Conservation (phyloP, 2,113 vertebrate species). For the Stigmatopora argus region DNA sequence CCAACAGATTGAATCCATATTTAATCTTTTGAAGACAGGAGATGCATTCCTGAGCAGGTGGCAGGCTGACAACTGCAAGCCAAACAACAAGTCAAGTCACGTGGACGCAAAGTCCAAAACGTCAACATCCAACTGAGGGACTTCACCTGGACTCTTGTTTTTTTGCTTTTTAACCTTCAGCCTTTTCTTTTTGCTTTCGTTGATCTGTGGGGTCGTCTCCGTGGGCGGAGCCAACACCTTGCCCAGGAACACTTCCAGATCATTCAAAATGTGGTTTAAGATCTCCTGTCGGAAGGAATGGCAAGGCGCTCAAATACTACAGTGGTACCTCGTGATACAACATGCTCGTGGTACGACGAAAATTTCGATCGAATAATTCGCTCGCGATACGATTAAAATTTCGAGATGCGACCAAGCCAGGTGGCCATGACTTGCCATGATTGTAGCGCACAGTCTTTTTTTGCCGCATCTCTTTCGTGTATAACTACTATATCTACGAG, state of each 20-base stretch:
- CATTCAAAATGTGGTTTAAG: constrained; percentile 76
- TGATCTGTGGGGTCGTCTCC: neutral
- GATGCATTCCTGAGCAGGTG: constrained; percentile 48
- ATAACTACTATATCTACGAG: no score
- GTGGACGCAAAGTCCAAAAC: neutral
- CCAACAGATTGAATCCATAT: constrained; percentile 82
- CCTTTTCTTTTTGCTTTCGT: constrained; percentile 48
- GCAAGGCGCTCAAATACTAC: neutral
- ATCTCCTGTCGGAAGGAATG: constrained; percentile 68
- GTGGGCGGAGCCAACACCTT: constrained; percentile 31
- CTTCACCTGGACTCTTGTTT: constrained; percentile 2
- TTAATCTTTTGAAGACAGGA: constrained; percentile 82
- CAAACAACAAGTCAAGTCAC: neutral
- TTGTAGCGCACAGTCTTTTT: no score
- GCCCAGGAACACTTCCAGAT: constrained; percentile 76
- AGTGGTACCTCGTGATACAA: neutral
- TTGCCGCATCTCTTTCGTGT: no score
- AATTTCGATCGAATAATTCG: no score
- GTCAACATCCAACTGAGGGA: neutral
- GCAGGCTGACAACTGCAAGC: constrained; percentile 38
- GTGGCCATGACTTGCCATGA: no score
- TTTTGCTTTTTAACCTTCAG: constrained; percentile 49
- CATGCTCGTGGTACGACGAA: no score
- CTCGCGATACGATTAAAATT: no score
- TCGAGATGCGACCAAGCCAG: no score